These are phyloP conservation scores for Rhinolophus ferrumequinum DNA, from an alignment of 2,113 vertebrate species.

Conservation along the genomic window DNA sequence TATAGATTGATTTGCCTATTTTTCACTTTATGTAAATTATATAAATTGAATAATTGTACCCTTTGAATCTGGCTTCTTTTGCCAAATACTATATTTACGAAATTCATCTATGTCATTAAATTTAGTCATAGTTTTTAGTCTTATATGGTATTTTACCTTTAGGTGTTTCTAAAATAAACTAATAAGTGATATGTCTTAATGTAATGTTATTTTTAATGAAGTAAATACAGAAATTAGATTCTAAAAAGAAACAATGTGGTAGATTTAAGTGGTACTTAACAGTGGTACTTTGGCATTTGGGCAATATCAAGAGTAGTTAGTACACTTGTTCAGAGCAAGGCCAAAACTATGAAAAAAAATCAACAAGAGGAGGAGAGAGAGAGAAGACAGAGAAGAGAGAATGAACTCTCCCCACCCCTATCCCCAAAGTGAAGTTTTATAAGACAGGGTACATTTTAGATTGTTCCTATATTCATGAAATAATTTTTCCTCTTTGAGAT, in stretches of 20 bases:
- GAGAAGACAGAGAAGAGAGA: not conserved
- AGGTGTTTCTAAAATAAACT: not conserved
- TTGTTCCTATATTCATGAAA: not conserved
- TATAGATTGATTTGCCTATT: not conserved
- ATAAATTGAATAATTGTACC: not conserved
- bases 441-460: not conserved
- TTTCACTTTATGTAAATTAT: not conserved
- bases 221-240: not conserved
- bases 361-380: not conserved
- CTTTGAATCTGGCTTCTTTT: constrained; percentile 57
- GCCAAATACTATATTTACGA: constrained; percentile 11
- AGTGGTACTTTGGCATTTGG: constrained; percentile 61
- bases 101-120: constrained; percentile 6
- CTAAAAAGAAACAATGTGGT: not conserved
- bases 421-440: not conserved
- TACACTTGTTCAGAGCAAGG: not conserved
- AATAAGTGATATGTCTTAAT: not conserved
- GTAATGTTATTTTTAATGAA: not conserved
- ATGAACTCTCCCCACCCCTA: too few relatives aligned
- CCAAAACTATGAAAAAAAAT: not conserved
- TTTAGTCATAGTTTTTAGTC: not conserved
- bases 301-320: not conserved
- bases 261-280: not conserved
- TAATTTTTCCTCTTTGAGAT: not conserved
- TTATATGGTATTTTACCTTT: not conserved